Conservation (phyloP, 1,140 invertebrate species). For the Myzus persicae region DNA sequence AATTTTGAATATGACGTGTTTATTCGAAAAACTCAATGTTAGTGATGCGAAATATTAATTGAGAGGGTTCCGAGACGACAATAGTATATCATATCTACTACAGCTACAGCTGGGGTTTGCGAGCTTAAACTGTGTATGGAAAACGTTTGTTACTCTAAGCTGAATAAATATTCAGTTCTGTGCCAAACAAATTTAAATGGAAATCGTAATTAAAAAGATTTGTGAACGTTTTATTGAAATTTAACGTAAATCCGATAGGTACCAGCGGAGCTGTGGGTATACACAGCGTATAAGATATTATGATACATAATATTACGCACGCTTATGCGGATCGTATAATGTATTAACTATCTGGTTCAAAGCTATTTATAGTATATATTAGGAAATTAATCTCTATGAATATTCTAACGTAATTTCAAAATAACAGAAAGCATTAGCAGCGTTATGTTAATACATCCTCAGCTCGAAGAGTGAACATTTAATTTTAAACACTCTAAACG, state of each 20-base stretch:
- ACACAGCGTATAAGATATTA: neutral
- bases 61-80: neutral
- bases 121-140: neutral
- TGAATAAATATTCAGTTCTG: neutral
- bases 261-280: neutral
- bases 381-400: constrained; percentile 37
- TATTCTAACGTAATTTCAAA: constrained; percentile 17
- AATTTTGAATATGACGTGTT: neutral
- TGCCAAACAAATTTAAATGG: neutral
- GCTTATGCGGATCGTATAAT: neutral
- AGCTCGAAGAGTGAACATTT: neutral
- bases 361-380: neutral
- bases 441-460: neutral
- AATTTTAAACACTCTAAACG: neutral
- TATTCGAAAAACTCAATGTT: neutral
- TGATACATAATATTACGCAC: neutral
- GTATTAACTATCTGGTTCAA: neutral
- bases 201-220: constrained; percentile 5
- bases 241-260: neutral
- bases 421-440: neutral
- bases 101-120: neutral
- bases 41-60: neutral
- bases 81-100: neutral
- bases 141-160: neutral
- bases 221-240: neutral